Conservation (phyloP, 2,113 vertebrate species). For the Pogona vitticeps region DNA sequence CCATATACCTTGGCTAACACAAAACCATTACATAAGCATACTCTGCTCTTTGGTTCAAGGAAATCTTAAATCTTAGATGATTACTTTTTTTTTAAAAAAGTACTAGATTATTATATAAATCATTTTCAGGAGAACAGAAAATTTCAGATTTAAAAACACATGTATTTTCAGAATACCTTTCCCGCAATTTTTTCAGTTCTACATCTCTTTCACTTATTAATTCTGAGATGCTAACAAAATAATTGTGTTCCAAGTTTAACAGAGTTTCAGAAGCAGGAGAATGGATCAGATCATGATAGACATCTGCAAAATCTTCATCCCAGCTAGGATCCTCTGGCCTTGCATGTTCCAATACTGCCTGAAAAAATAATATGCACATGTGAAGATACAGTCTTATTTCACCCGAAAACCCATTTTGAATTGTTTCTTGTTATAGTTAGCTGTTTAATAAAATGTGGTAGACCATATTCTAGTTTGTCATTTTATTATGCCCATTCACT, state of each 20-base stretch:
- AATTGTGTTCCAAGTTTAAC: slow-evolving; percentile 96
- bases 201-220: slow-evolving; percentile 95
- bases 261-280: slow-evolving; percentile 96
- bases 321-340: slow-evolving; percentile 92
- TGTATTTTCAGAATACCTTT: slow-evolving; percentile 79
- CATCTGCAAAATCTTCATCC: slow-evolving; percentile 97
- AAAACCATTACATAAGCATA: background rate
- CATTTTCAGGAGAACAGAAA: background rate
- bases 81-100: background rate
- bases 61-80: background rate
- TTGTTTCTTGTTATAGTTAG: background rate
- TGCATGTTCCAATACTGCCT: slow-evolving; percentile 91
- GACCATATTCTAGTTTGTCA: background rate
- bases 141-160: background rate
- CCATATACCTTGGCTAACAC: background rate
- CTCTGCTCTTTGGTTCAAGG: background rate
- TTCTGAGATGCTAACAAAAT: slow-evolving; percentile 97
- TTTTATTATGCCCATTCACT: background rate
- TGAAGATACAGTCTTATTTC: background rate
- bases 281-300: slow-evolving; percentile 98
- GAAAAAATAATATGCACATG: slow-evolving; percentile 9
- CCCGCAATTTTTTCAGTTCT: slow-evolving; percentile 94
- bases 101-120: background rate
- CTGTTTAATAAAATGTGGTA: background rate
- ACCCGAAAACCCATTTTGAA: background rate